phyloP scores from a whole-genome alignment of 1,140 invertebrate genomes.

The Formica exsecta region DNA sequence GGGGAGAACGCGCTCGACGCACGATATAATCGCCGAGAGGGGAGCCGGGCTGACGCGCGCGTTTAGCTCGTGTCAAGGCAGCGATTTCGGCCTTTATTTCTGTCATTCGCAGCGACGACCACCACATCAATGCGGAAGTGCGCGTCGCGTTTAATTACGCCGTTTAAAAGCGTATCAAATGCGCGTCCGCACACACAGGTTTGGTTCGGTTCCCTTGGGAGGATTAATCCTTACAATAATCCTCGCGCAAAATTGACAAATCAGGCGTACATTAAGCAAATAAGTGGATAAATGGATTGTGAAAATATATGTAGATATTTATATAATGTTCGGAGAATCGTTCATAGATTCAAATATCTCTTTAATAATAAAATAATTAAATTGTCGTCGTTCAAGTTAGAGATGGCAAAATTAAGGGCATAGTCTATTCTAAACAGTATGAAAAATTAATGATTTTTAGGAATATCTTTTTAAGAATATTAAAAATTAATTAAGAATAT shows the following conservation, averaged over 20 bases:
- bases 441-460: too few species aligned
- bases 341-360: background rate
- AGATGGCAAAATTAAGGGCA: background rate
- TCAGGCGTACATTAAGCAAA: background rate
- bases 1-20: background rate
- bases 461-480: too few species aligned
- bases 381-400: background rate
- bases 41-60: conserved; percentile 4
- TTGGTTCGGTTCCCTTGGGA: background rate
- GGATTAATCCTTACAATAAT: background rate
- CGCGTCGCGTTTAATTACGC: conserved; percentile 51
- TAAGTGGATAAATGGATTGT: background rate
- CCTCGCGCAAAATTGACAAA: background rate
- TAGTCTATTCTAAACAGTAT: too few species aligned
- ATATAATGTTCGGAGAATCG: background rate
- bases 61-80: conserved; percentile 42
- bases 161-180: conserved; percentile 52
- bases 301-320: background rate
- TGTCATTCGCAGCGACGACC: conserved; percentile 47
- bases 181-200: background rate
- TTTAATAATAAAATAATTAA: background rate
- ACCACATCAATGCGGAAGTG: conserved; percentile 18
- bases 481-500: too few species aligned
- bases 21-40: background rate
- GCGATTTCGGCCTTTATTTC: conserved; percentile 57